These are phyloP conservation scores for Thermophis baileyi DNA, from an alignment of 2,113 vertebrate species.

Conservation along the genomic window DNA sequence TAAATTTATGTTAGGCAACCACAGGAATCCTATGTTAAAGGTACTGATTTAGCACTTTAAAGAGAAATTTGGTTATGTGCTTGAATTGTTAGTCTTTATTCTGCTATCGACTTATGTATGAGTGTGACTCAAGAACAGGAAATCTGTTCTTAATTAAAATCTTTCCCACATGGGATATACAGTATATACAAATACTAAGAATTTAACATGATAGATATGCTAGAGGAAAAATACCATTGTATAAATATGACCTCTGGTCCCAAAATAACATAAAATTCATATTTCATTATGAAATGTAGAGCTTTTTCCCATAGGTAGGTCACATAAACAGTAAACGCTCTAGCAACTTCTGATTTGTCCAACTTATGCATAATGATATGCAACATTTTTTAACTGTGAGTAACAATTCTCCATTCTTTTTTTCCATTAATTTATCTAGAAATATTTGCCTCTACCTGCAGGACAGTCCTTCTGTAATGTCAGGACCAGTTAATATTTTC, in stretches of 20 bases:
- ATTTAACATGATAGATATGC: background rate
- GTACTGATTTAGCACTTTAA: constrained; percentile 20
- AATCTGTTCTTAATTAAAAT: background rate
- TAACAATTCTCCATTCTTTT: background rate
- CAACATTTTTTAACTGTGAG: background rate
- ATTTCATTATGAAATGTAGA: background rate
- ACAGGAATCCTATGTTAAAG: background rate
- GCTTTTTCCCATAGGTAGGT: background rate
- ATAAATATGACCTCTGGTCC: background rate
- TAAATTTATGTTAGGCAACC: constrained; percentile 9
- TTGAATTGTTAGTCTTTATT: background rate
- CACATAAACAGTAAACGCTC: background rate
- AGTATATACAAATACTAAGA: background rate
- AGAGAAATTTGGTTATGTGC: constrained; percentile 14
- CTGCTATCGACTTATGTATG: background rate
- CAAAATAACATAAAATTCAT: background rate
- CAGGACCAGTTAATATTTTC: background rate
- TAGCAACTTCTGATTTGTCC: background rate
- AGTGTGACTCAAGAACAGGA: background rate
- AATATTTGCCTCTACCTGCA: background rate
- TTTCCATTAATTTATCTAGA: background rate
- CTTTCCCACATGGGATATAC: constrained; percentile 13
- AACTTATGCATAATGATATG: background rate
- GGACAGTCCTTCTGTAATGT: background rate
- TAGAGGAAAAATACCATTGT: background rate